Conservation (phyloP, 2,888 invertebrate species). For the Orthonevra nobilis region DNA sequence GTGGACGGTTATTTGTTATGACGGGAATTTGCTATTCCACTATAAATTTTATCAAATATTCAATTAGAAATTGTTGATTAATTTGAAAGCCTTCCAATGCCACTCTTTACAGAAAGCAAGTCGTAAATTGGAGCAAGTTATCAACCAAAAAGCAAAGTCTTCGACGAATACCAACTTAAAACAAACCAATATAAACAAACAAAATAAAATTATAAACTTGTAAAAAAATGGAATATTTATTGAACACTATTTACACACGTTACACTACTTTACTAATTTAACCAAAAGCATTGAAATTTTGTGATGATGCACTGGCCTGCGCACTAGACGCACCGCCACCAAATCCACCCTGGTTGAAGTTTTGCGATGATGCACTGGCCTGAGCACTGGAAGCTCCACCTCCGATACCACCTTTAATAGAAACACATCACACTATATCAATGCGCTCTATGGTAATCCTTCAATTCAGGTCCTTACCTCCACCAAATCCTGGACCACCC, state of each 20-base stretch:
- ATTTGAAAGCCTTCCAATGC: no score
- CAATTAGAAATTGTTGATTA: no score
- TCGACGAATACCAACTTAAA: no score
- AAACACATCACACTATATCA: not conserved
- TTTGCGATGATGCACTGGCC: constrained; percentile 49
- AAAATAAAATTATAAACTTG: not conserved
- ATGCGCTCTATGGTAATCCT: not conserved
- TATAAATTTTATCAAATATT: no score
- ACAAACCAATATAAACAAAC: no score
- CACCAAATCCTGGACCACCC: not conserved
- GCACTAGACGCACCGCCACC: constrained; percentile 46
- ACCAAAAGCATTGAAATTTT: constrained; percentile 39
- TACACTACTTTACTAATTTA: constrained; percentile 19
- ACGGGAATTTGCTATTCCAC: no score
- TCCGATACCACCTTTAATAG: constrained; percentile 44
- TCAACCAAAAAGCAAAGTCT: no score
- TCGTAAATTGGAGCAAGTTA: no score
- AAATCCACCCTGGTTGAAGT: constrained; percentile 29
- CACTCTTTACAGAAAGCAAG: no score
- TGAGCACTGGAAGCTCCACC: constrained; percentile 47
- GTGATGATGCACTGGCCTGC: constrained; percentile 53
- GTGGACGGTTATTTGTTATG: no score
- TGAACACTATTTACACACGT: constrained; percentile 26
- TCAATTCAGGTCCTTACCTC: constrained; percentile 13
- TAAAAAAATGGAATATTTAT: constrained; percentile 7